Evolutionary conservation across 2,113 vertebrate species (phyloP).

Genomic region (Erinaceus europaeus): DNA sequence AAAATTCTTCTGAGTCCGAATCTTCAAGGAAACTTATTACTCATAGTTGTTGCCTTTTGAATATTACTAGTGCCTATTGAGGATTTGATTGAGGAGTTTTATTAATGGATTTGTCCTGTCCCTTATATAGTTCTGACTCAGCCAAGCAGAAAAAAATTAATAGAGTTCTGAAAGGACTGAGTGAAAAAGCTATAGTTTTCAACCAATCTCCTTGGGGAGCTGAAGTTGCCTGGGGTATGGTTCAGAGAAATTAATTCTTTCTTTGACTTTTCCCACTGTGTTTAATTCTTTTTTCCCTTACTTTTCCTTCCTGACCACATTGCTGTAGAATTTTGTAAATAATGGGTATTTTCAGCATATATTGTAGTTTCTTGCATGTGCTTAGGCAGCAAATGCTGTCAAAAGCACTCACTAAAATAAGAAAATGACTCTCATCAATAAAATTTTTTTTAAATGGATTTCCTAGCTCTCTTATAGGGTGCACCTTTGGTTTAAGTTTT

Average conservation of each 20-base stretch:
- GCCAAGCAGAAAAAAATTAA: conserved; percentile 61
- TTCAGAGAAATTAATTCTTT: conserved; percentile 39
- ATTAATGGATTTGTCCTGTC: conserved; percentile 47
- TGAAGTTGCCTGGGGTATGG: neutral
- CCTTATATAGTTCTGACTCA: conserved; percentile 23
- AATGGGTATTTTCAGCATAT: conserved; percentile 33
- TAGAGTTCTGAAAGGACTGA: conserved; percentile 49
- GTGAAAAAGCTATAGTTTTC: conserved; percentile 38
- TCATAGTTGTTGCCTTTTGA: conserved; percentile 23
- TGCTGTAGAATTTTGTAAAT: conserved; percentile 33
- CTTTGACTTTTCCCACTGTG: conserved; percentile 34
- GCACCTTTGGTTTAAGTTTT: conserved; percentile 75
- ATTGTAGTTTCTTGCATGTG: neutral
- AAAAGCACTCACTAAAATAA: conserved; percentile 31
- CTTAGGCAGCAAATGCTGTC: conserved; percentile 45
- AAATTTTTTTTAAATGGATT: conserved; percentile 45
- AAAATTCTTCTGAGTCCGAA: neutral
- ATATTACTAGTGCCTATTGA: conserved; percentile 37
- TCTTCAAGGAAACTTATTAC: conserved; percentile 11
- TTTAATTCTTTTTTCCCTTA: neutral
- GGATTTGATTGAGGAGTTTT: conserved; percentile 50
- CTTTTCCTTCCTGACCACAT: neutral
- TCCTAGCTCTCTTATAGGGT: conserved; percentile 56
- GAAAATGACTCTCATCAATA: conserved; percentile 4
- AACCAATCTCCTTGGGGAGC: neutral